Conservation (phyloP, 2,113 vertebrate genomes). For the Centropristis striata region DNA sequence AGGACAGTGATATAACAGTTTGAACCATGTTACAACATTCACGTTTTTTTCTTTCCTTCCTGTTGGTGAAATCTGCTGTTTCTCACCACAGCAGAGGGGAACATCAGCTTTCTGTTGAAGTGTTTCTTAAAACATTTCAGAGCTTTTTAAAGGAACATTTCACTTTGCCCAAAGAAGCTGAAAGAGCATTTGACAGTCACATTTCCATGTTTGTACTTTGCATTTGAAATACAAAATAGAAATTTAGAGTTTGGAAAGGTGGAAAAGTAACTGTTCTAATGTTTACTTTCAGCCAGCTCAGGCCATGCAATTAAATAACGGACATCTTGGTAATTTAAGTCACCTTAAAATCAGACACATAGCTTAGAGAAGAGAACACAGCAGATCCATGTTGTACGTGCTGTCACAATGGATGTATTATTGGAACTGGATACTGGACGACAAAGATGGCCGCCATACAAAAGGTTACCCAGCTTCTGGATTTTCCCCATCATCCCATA, state of each 20-base stretch:
- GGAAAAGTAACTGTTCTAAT: constrained; percentile 6
- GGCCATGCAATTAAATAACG: constrained; percentile 18
- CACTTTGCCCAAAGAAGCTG: not conserved
- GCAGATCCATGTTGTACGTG: not conserved
- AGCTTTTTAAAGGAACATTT: not conserved
- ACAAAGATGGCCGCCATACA: not conserved
- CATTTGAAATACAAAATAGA: constrained; percentile 16
- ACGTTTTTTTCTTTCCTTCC: not conserved
- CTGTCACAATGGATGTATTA: not conserved
- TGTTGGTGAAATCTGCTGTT: constrained; percentile 19
- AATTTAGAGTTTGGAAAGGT: constrained; percentile 2
- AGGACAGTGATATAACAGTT: constrained; percentile 15
- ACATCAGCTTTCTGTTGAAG: not conserved
- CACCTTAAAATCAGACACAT: not conserved
- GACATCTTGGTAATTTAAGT: not conserved
- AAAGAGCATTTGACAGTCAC: not conserved
- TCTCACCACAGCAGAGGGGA: not conserved
- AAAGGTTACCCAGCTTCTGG: not conserved
- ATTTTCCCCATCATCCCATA: not conserved
- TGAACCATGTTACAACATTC: constrained; percentile 36
- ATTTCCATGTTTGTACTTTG: constrained; percentile 1
- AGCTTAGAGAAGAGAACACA: constrained; percentile 5
- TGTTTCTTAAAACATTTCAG: not conserved
- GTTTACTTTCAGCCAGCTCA: constrained; percentile 14
- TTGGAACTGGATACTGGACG: not conserved